Percentiles rank a stretch among this genome's conserved stretches.
Evolutionary conservation across 2,888 invertebrate species (phyloP).

Genomic region (Zaprionus bogoriensis): DNA sequence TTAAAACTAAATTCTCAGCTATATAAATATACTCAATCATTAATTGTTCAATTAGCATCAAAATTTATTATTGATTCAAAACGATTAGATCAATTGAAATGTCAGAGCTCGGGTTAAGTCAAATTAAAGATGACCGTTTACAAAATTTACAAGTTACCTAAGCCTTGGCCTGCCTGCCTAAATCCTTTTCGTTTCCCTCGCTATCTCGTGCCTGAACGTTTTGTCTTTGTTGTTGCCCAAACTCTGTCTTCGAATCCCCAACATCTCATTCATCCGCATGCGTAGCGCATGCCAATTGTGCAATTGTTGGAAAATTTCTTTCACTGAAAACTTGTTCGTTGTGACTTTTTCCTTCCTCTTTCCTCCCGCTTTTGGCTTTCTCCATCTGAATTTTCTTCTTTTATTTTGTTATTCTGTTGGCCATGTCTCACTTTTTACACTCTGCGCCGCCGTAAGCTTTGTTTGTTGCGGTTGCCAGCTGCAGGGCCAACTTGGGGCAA

Average conservation of each 20-base stretch:
- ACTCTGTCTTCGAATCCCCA: conserved; percentile 35
- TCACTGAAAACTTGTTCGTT: conserved; percentile 67
- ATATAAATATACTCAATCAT: too few species aligned
- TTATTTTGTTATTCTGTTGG: conserved; percentile 40
- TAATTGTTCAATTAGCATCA: too few species aligned
- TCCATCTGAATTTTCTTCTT: neutral
- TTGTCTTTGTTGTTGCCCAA: conserved; percentile 40
- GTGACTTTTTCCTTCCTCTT: conserved; percentile 38
- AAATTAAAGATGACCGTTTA: too few species aligned
- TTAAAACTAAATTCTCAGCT: too few species aligned
- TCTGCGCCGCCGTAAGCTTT: conserved; percentile 37
- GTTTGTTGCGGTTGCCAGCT: conserved; percentile 28
- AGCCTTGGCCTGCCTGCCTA: too few species aligned
- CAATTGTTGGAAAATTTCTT: conserved; percentile 73
- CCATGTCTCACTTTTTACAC: conserved; percentile 35
- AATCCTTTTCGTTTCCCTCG: too few species aligned
- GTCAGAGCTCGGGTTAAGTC: too few species aligned
- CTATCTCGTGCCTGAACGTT: conserved; percentile 4
- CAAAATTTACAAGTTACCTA: too few species aligned
- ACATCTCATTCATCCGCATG: conserved; percentile 61
- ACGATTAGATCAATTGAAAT: too few species aligned
- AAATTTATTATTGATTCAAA: too few species aligned
- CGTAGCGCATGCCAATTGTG: conserved; percentile 74
- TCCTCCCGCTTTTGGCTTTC: neutral
- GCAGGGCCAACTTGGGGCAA: neutral